phyloP scores from a whole-genome alignment of 2,888 invertebrate genomes.

The Lysandra bellargus region DNA sequence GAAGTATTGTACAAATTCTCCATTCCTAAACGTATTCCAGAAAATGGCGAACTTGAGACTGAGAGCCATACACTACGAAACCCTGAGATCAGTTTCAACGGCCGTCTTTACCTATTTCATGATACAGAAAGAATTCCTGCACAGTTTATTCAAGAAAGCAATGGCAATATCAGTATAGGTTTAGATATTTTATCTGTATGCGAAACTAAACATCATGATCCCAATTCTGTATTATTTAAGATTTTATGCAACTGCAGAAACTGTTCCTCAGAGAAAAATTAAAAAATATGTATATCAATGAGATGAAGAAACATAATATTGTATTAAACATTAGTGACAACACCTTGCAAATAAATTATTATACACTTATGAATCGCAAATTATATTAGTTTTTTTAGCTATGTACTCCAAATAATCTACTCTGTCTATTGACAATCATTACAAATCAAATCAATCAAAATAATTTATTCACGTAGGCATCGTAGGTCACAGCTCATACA shows the following conservation, averaged over 20 bases:
- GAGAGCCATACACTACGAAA: neutral
- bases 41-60: neutral
- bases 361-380: neutral
- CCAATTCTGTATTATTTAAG: conserved; percentile 39
- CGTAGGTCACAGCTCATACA: no score
- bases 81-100: conserved; percentile 34
- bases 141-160: conserved; percentile 48
- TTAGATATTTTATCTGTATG: conserved; percentile 50
- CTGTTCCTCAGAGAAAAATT: conserved; percentile 5
- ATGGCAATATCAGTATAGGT: conserved; percentile 47
- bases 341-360: neutral
- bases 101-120: conserved; percentile 48
- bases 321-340: neutral
- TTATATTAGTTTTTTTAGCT: neutral
- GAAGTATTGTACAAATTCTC: conserved; percentile 8
- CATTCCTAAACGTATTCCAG: neutral
- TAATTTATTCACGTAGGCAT: no score
- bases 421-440: no score
- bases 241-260: conserved; percentile 47
- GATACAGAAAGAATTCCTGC: conserved; percentile 46
- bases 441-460: no score
- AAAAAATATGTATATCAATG: neutral
- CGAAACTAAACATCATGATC: conserved; percentile 38
- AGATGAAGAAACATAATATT: neutral
- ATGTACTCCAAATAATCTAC: neutral